phyloP scores from a whole-genome alignment of 1,140 invertebrate species.

The Goniozus legneri region DNA sequence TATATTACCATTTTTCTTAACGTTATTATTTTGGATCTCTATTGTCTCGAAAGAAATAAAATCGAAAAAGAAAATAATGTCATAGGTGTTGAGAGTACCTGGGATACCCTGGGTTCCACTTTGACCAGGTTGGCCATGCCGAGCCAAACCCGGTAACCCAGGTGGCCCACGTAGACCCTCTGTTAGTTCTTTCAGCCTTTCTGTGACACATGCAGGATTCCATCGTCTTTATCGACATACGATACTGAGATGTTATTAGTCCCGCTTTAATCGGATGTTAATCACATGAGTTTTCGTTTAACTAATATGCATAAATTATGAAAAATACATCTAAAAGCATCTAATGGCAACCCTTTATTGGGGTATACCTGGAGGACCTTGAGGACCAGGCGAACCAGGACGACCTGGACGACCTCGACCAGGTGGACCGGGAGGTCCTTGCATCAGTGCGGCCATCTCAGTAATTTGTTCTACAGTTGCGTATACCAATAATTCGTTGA shows the following conservation, averaged over 20 bases:
- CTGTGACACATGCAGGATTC: slow-evolving; percentile 46
- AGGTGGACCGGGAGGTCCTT: slow-evolving; percentile 62
- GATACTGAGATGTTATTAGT: slow-evolving; percentile 22
- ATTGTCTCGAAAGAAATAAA: too few species aligned
- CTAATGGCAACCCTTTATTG: slow-evolving; percentile 10
- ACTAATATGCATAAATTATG: slow-evolving; percentile 7
- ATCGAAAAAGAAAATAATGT: background rate
- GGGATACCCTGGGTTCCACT: slow-evolving; percentile 51
- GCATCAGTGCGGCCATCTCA: slow-evolving; percentile 59
- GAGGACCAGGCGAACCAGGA: slow-evolving; percentile 59
- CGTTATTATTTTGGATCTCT: too few species aligned
- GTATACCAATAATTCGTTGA: slow-evolving; percentile 17
- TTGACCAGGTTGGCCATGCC: slow-evolving; percentile 42
- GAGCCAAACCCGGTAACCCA: slow-evolving; percentile 49
- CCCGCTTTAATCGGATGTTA: slow-evolving; percentile 22
- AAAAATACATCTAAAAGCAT: background rate
- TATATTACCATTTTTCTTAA: too few species aligned
- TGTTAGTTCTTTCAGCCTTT: slow-evolving; percentile 56
- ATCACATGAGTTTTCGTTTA: background rate
- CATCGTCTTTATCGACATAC: slow-evolving; percentile 38
- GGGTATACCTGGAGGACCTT: slow-evolving; percentile 61
- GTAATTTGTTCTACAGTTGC: slow-evolving; percentile 59
- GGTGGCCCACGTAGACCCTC: slow-evolving; percentile 55
- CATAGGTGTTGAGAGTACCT: slow-evolving; percentile 40
- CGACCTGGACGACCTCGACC: slow-evolving; percentile 59